Evolutionary conservation across 2,888 invertebrate species (phyloP), one percentile per base, ranked within the genome.

Genomic region (Frankliniella fusca): DNA sequence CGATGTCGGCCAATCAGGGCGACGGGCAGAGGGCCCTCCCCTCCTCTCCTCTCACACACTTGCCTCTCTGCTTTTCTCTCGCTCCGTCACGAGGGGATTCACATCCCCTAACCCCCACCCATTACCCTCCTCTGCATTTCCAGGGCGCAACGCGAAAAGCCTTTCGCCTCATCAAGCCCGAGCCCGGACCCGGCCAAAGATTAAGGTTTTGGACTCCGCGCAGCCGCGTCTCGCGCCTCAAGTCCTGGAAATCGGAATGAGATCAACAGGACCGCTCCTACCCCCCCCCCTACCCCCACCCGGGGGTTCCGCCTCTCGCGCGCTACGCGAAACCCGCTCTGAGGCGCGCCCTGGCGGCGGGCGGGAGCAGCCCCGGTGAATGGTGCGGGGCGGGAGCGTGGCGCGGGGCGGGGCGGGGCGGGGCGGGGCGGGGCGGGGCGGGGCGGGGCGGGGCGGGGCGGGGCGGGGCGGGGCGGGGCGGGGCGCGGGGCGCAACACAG

Each of bases 401-500:
- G 54, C 38, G 38, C 38, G 38, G 70, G 65, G 65, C 65, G n/a
- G 70, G 65, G 65, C 65, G n/a, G 70, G 65, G 65, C 65, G n/a
- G 70, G 65, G 65, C 65, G n/a, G 70, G 65, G 65, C 65, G n/a
- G 70, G 65, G 65, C 65, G n/a, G 70, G 65, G 65, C 65, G 70
- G 70, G 10, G 54, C 54, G 54, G 15, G 54, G 54, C 54, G 2
- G 54, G 15, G 15, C 15, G 54, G 1, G 2, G 54, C 38, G 38
- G 3, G 38, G 15, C 10, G 70, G 70, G 10, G 54, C 54, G 54
- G 15, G 54, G 54, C 54, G 2, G 54, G 15, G 15, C 15, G 54
- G 15, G 70, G 70, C 70, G 65, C 65, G 65, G 70, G 65, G 65
- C 65, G n/a, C 20, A 9, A 70, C 23, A 20, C n/a, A n/a, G 61